Base-by-base conservation (phyloP, 1,140 invertebrate genomes). In the Pinna nobilis region DNA sequence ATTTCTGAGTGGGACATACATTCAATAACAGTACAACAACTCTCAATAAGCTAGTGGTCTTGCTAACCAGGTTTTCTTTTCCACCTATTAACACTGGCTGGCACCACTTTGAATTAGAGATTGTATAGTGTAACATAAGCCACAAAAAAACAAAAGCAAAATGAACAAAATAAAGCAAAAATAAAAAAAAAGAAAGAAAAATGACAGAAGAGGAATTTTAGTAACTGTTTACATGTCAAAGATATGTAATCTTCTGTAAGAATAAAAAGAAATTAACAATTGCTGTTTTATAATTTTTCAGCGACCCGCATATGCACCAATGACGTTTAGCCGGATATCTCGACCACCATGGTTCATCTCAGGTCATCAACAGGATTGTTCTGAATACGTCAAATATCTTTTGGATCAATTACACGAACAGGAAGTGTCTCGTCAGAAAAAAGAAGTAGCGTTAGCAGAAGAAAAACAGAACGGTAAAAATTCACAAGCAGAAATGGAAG, bases 331-430 rank as follows among this genome's bases (percentile, higher is more conserved):
- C 47, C 89, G 90, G 57, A 90, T 92, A 0, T 92, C 94, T 0
- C 90, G 93, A 75, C 95, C 95, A 11, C 91, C 93, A 0, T 94
- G 94, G 83, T 96, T 97, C 86, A 90, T 92, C 30, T 90, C 90
- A 28, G 93, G 94, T 28, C 91, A 93, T 76, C 95, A 96, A 81
- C 95, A 97, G 82, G 95, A 96, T 82, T 95, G 94, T 86, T 95
- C 94, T 2, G 95, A 97, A 89, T 96, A 95, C 90, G 90, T 97
- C 50, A 93, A 94, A 90, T 91, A 93, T 85, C 84, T 94, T 3
- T 86, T 94, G 61, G 93, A 94, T 81, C 89, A 92, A 55, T 80
- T 94, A n/a, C 93, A 94, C 70, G 93, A 94, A 82, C 92, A 94
- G 82, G 93, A 94, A 82, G 79, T 76, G 55, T 67, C 66, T 11